Evolutionary conservation across 2,888 invertebrate species (phyloP), one percentile per base, ranked within the genome.

Genomic region (Netelia inedita): DNA sequence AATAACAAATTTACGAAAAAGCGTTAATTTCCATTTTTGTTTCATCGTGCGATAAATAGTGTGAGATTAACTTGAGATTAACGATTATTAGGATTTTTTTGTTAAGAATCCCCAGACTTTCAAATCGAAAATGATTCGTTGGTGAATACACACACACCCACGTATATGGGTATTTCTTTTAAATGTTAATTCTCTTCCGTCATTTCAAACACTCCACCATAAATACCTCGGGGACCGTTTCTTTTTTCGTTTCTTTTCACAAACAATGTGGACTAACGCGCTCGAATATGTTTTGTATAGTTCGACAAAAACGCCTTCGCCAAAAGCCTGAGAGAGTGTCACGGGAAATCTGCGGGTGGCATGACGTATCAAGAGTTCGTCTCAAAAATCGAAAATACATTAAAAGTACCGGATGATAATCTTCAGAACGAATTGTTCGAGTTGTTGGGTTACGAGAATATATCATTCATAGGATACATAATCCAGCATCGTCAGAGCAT

Each of bases 361-460:
- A 94, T 96, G 89, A 94, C 95, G 0, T 95, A 94, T 85, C 94
- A 95, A 0, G 95, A 96, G 87, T 95, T 97, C 63, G 93, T 95
- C 5, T 94, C 95, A 82, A 95, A 95, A 1, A 94, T 97, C 23
- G 94, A 96, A 23, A 94, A 94, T 0, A 94, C 96, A 84, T 93
- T 98, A 0, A 95, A 95, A 86, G 92, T 90, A 85, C 90, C 91
- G 11, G 91, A 92, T 75, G 91, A 93, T 69, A 97, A 97, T 89
- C 94, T 98, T 84, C 96, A 98, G 92, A 97, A 96, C 91, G 97
- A 97, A 93, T 94, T 99, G 21, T 97, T 98, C 93, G 99, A 99
- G 90, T 94, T 98, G 3, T 95, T 98, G 28, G 99, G 99, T 0
- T 98, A 97, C 93, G 98, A 98, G 88, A 94, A 91, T 63, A 87